A percentile compares a stretch with the other conserved stretches of the same genome.
Conservation (phyloP, 1,140 invertebrate genomes). For the Caenorhabditis briggsae region DNA sequence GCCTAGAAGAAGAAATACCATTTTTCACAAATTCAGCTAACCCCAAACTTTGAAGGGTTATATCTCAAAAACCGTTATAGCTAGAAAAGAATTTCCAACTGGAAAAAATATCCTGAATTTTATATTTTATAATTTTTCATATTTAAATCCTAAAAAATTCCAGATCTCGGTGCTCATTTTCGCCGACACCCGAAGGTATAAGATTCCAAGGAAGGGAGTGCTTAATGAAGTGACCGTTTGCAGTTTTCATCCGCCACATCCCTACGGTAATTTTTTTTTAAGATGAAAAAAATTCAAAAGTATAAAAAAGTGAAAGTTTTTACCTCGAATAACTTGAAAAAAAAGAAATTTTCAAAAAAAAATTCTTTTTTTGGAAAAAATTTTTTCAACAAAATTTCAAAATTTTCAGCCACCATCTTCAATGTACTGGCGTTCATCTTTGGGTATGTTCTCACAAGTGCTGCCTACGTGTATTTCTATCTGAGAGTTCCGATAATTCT, state of each 20-base stretch:
- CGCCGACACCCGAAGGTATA: slow-evolving; percentile 19
- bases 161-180: slow-evolving; percentile 32
- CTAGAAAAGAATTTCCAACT: too few species aligned
- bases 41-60: too few species aligned
- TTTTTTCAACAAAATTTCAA: background rate
- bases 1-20: too few species aligned
- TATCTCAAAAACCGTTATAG: too few species aligned
- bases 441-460: slow-evolving; percentile 51
- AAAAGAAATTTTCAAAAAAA: too few species aligned
- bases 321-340: background rate
- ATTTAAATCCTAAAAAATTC: background rate
- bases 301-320: too few species aligned
- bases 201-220: slow-evolving; percentile 1
- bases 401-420: slow-evolving; percentile 45
- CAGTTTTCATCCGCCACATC: slow-evolving; percentile 54
- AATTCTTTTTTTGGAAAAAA: too few species aligned
- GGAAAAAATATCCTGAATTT: too few species aligned
- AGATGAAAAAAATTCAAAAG: background rate
- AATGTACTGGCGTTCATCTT: slow-evolving; percentile 47
- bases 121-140: too few species aligned
- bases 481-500: slow-evolving; percentile 54
- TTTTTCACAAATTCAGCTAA: too few species aligned
- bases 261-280: slow-evolving; percentile 12
- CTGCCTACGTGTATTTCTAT: slow-evolving; percentile 60
- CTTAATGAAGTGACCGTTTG: slow-evolving; percentile 48